These are phyloP conservation scores for Miltochrista miniata DNA, from an alignment of 2,888 invertebrate species.

Conservation along the genomic window DNA sequence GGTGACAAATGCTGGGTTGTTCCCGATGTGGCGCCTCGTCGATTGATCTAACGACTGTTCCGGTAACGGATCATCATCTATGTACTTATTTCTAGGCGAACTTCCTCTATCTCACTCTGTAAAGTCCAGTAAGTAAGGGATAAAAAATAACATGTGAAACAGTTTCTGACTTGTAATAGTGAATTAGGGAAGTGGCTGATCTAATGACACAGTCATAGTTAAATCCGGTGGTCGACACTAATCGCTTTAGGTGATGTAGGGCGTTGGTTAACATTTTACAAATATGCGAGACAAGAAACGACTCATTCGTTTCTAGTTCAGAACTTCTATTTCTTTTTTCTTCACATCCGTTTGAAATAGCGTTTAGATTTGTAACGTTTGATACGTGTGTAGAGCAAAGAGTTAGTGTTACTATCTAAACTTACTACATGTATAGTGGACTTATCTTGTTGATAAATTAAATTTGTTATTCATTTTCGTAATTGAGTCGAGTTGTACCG, in stretches of 20 bases:
- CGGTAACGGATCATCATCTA: slow-evolving; percentile 52
- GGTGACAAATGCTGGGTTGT: slow-evolving; percentile 78
- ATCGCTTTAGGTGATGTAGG: slow-evolving; percentile 60
- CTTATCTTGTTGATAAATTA: no score
- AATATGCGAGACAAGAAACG: slow-evolving; percentile 51
- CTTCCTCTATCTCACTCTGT: slow-evolving; percentile 39
- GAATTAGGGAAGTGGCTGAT: slow-evolving; percentile 64
- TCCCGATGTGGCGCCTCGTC: slow-evolving; percentile 70
- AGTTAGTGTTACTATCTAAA: no score
- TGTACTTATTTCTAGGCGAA: slow-evolving; percentile 37
- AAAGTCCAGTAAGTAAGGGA: slow-evolving; percentile 15
- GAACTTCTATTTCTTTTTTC: slow-evolving; percentile 36
- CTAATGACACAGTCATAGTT: slow-evolving; percentile 66
- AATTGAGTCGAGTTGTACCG: neutral
- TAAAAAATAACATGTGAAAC: slow-evolving; percentile 14
- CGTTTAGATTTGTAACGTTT: slow-evolving; percentile 27
- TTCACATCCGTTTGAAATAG: slow-evolving; percentile 50
- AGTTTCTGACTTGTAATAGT: slow-evolving; percentile 35
- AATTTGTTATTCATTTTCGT: no score
- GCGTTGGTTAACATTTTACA: slow-evolving; percentile 48
- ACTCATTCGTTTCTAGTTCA: slow-evolving; percentile 41
- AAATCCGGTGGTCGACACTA: slow-evolving; percentile 71
- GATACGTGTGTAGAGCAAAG: slow-evolving; percentile 5
- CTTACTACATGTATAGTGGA: no score
- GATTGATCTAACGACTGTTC: slow-evolving; percentile 75